Percentiles rank a stretch among this genome's conserved stretches.
Conservation (phyloP, 1,140 invertebrate genomes). For the Cydia amplana region DNA sequence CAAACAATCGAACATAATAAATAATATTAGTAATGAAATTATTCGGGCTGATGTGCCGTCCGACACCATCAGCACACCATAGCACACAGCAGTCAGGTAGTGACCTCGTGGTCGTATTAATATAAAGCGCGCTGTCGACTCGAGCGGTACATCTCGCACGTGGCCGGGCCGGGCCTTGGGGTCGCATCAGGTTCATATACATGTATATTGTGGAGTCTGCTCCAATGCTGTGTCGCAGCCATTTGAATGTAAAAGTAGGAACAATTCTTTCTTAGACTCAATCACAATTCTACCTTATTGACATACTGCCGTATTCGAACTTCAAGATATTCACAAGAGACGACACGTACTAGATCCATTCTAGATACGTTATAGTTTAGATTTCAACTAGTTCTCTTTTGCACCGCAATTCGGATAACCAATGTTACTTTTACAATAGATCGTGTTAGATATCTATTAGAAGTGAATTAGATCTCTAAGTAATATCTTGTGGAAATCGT, state of each 20-base stretch:
- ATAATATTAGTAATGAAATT: not conserved
- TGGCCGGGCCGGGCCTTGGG: slow-evolving; percentile 49
- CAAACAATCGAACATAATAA: not conserved
- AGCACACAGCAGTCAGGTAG: slow-evolving; percentile 39
- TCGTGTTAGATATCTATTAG: no score
- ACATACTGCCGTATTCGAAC: no score
- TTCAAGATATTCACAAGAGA: no score
- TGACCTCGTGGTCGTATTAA: slow-evolving; percentile 55
- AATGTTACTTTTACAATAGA: no score
- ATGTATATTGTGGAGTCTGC: not conserved
- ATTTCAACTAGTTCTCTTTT: no score
- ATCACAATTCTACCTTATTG: not conserved
- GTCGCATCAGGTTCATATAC: slow-evolving; percentile 21
- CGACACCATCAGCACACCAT: not conserved
- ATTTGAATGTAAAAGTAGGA: slow-evolving; percentile 7
- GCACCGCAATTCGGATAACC: no score
- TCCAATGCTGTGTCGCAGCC: not conserved
- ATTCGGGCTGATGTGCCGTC: not conserved
- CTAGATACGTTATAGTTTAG: no score
- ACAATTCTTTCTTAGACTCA: not conserved
- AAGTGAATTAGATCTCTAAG: no score
- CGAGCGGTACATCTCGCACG: slow-evolving; percentile 50
- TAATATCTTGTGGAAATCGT: no score
- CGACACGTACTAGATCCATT: no score
- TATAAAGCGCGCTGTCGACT: slow-evolving; percentile 35